Base-by-base conservation (phyloP, 2,113 vertebrate species). In the Hepsetus odoe region DNA sequence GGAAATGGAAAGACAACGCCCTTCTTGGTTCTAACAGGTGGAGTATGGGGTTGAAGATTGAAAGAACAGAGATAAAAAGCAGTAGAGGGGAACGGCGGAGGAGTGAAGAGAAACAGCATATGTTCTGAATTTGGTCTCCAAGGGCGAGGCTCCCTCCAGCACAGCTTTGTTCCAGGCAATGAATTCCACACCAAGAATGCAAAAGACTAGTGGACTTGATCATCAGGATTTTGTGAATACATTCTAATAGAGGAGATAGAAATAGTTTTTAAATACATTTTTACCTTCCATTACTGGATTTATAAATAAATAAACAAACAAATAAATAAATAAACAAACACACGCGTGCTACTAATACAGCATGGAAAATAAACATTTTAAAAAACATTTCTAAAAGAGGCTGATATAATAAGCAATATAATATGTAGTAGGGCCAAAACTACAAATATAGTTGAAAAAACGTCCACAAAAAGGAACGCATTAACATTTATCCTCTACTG, bases 41-140 rank as follows among this genome's bases (percentile, higher is more conserved):
- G 16, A 20, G 40, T 22, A 18, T 16, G 42, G 20, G n/a, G 24
- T 9, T 22, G 40, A 46, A 22, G 9, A 44, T 18, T 32, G 56
- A 32, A 46, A 40, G 26, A 16, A n/a, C 55, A 61, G 1, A 30
- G 10, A 49, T 5, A 49, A 38, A 1, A 18, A 12, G 10, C 7
- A 24, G 7, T 9, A 13, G 35, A 35, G n/a, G 30, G 16, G 42
- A 51, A 26, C 30, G 33, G 58, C 30, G 35, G 42, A 30, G 42
- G 13, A 51, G 58, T 22, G 20, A 64, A 65, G 46, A 51, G 58
- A 51, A 35, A 22, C 42, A 10, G 72, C 72, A 75, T 59, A 75
- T 75, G 72, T 51, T 75, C 59, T 75, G 72, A 75, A 65, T 75
- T 75, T 75, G 20, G 30, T 53, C 20, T 20, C 28, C 51, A 7